Evolutionary conservation across 2,888 invertebrate species (phyloP), one percentile per base, ranked within the genome.

Genomic region (Diloba caeruleocephala): DNA sequence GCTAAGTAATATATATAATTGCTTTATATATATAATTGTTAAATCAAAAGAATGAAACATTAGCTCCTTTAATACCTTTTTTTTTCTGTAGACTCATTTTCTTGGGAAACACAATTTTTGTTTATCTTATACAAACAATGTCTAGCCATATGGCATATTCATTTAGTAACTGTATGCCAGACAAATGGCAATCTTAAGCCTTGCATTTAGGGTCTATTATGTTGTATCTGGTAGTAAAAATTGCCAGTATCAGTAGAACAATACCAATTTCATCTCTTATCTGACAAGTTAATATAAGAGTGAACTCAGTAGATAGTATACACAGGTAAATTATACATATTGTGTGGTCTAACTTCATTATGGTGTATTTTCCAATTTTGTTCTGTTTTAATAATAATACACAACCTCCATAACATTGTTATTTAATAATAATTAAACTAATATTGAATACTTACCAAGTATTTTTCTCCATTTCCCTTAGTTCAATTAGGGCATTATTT

Each of bases 251-350:
- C 42, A 19, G 8, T 23, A 23, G 14, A 36, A 64, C 55, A 68
- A 38, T 62, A 49, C 50, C 50, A 51, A 13, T 49, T 63, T 63
- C 49, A 56, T 60, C 53, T 77, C 48, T 69, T 69, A 66, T 68
- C 59, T 69, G 48, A 53, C 55, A 53, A 29, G 33, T 41, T 63
- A 52, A 55, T 63, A 45, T 58, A 38, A 12, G 7, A 49, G 23
- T 41, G 29, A 21, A 21, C 21, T 36, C 21, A 8, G 21, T 9
- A 13, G 15, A 9, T 15, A 15, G 9, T 1, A 2, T 13, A 2
- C 19, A 6, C 12, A 13, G 12, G n/a, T n/a, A 12, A 19, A 19
- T 10, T n/a, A 25, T n/a, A n/a, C 2, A 25, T n/a, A n/a, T n/a
- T n/a, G n/a, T n/a, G n/a, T n/a, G n/a, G n/a, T n/a, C n/a, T n/a